A percentile compares a stretch with the other conserved stretches of the same genome.
phyloP scores from a whole-genome alignment of 2,888 invertebrate genomes.

The Drosophila barbarae region DNA sequence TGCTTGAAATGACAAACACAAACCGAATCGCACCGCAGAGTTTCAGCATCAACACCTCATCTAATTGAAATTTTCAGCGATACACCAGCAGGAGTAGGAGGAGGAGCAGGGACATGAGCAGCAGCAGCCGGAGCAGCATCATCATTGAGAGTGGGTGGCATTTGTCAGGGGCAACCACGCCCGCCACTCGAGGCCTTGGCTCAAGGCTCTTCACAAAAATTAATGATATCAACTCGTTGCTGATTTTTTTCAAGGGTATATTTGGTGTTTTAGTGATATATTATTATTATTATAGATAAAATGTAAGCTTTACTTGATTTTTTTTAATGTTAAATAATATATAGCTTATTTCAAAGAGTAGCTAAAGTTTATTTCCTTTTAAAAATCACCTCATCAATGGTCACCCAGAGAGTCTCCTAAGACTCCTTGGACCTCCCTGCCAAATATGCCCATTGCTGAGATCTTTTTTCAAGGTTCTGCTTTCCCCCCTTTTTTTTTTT shows the following conservation, averaged over 20 bases:
- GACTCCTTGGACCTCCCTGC: background rate
- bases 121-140: background rate
- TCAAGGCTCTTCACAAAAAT: slow-evolving; percentile 11
- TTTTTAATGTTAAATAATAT: background rate
- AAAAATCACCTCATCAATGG: background rate
- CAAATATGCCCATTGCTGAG: background rate
- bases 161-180: slow-evolving; percentile 65
- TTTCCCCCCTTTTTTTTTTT: background rate
- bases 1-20: slow-evolving; percentile 47
- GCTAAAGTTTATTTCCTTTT: background rate
- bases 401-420: background rate
- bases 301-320: background rate
- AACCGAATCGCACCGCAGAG: slow-evolving; percentile 31
- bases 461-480: background rate
- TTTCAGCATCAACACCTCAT: slow-evolving; percentile 69
- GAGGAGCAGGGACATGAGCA: background rate
- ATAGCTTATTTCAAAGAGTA: too few species aligned
- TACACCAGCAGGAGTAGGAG: slow-evolving; percentile 10
- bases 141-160: slow-evolving; percentile 43
- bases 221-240: slow-evolving; percentile 17
- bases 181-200: slow-evolving; percentile 25
- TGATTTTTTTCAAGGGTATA: background rate
- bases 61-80: slow-evolving; percentile 69
- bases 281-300: background rate
- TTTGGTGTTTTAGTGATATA: background rate